phyloP scores from a whole-genome alignment of 92 coral and sea anemone genomes.

The Epizoanthus ramosus region DNA sequence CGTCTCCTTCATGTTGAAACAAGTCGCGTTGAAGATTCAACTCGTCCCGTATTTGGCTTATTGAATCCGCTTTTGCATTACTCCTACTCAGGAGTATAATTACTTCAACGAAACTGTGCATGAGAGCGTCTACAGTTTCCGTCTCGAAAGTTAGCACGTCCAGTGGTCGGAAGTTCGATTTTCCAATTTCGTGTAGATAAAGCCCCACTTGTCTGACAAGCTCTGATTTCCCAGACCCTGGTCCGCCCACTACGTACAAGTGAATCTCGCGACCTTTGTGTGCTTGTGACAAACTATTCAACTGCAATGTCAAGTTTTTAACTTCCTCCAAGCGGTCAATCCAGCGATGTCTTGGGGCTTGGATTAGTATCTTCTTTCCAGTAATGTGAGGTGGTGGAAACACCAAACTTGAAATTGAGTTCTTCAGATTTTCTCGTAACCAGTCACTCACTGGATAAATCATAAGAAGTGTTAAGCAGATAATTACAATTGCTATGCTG shows the following conservation, averaged over 20 bases:
- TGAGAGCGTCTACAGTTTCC: constrained; percentile 54
- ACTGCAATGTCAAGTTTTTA: constrained; percentile 41
- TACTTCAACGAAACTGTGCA: constrained; percentile 63
- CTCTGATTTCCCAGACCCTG: constrained; percentile 89
- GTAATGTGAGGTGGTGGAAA: background rate
- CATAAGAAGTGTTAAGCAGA: constrained; percentile 11
- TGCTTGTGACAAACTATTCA: constrained; percentile 46
- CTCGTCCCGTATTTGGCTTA: constrained; percentile 61
- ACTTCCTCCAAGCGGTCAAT: constrained; percentile 59
- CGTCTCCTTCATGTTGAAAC: constrained; percentile 54
- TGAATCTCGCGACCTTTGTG: constrained; percentile 68
- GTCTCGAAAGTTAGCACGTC: constrained; percentile 77
- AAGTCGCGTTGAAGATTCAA: constrained; percentile 53
- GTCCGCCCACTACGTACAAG: constrained; percentile 81
- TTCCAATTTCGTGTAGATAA: constrained; percentile 45
- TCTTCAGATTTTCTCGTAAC: constrained; percentile 6
- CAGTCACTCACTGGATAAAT: constrained; percentile 14
- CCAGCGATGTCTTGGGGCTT: constrained; percentile 75
- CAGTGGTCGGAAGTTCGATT: constrained; percentile 47
- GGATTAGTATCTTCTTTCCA: constrained; percentile 38
- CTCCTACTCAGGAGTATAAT: constrained; percentile 52
- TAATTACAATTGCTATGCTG: background rate
- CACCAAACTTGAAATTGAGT: background rate
- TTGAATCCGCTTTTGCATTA: constrained; percentile 37
- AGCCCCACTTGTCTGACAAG: constrained; percentile 86